Base-by-base conservation (phyloP, 2,797 vertebrate genomes). In the Chanos chanos region DNA sequence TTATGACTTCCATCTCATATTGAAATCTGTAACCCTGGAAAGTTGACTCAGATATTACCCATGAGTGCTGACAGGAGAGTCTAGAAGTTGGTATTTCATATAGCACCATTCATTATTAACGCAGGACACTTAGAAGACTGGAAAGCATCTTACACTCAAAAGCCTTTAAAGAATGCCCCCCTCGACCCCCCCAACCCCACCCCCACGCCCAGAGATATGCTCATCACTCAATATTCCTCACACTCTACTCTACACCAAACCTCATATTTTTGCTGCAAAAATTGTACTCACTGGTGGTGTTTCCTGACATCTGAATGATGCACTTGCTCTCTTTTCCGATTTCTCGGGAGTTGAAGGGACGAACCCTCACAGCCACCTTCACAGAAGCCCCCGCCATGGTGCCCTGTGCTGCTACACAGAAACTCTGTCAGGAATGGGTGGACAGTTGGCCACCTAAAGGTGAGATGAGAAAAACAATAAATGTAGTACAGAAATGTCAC, bases 271-370 rank as follows among this genome's bases (percentile, higher is more conserved):
- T n/a, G n/a, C n/a, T n/a, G n/a, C n/a, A n/a, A 18, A 34, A 50
- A 21, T n/a, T 64, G 68, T 69, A 93, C 96, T 98, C 77, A 99
- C 96, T 99, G 28, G 96, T 99, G 50, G 95, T 98, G 86, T 93
- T 99, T 51, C 96, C 96, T 0, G 94, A 85, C 96, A 99, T 99
- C 89, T 98, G 94, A 72, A 99, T 98, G 68, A 99, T 99, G 79
- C 96, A 99, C 80, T 97, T 99, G 71, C 94, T 97, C 0, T 98
- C 96, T 8, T 94, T 94, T 75, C 88, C 85, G 10, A 93, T 96
- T 79, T 99, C 96, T 63, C 96, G 90, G 79, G 94, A 95, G 80
- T 99, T 99, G 85, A 99, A 99, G 78, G 96, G 96, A 69, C 96
- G 92, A 66, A 98, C 95, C 0, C 96, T 91, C 80, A 99, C 96